Evolutionary conservation across 2,797 vertebrate genomes (phyloP).

Genomic region (Fistularia commersonii): DNA sequence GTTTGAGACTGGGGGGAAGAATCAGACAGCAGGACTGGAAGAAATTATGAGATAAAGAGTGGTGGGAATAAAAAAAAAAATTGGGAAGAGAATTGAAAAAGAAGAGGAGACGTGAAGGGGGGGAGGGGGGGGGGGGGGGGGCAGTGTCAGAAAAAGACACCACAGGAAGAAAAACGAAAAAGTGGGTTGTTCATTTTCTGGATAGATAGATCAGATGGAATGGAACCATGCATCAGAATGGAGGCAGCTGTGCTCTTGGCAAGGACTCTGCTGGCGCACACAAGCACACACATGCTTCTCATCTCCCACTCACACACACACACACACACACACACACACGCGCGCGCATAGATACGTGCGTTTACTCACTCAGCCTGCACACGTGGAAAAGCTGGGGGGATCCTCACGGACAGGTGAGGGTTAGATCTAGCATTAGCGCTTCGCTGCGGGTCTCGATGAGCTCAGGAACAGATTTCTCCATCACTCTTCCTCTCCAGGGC

Average conservation of each 20-base stretch:
- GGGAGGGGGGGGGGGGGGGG: slow-evolving; percentile 34
- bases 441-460: slow-evolving; percentile 81
- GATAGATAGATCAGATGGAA: slow-evolving; percentile 78
- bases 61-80: slow-evolving; percentile 37
- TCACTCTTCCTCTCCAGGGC: slow-evolving; percentile 63
- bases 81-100: slow-evolving; percentile 43
- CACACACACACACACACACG: slow-evolving; percentile 27
- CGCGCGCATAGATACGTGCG: no score
- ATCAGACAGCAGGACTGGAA: slow-evolving; percentile 66
- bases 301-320: slow-evolving; percentile 17
- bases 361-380: no score
- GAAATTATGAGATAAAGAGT: slow-evolving; percentile 69
- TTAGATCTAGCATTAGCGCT: slow-evolving; percentile 73
- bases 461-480: slow-evolving; percentile 66
- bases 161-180: slow-evolving; percentile 52
- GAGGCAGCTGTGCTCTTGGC: slow-evolving; percentile 75
- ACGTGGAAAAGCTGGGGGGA: no score
- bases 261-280: slow-evolving; percentile 71
- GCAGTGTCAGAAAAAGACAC: slow-evolving; percentile 48
- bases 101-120: slow-evolving; percentile 6
- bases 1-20: slow-evolving; percentile 60
- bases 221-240: slow-evolving; percentile 71
- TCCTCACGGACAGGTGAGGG: slow-evolving; percentile 68
- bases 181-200: slow-evolving; percentile 75
- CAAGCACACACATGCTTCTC: slow-evolving; percentile 39